These are phyloP conservation scores for Urocolius indicus DNA, from an alignment of 2,113 vertebrate genomes.

Conservation along the genomic window DNA sequence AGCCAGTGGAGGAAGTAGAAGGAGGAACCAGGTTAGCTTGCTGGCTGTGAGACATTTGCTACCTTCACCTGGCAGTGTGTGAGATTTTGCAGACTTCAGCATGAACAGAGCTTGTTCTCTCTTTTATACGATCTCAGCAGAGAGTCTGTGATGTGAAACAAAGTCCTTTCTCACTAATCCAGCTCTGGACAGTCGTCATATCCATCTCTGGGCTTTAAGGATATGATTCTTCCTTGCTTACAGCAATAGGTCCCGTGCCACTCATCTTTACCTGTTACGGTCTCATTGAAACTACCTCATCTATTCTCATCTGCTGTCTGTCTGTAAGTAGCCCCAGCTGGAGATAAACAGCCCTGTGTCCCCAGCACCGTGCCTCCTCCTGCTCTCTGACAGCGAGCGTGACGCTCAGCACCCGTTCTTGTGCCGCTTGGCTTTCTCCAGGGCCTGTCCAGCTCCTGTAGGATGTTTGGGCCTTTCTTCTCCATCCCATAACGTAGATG, in stretches of 20 bases:
- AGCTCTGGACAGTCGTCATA: not conserved
- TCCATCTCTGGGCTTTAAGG: not conserved
- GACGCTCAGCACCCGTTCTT: accelerated
- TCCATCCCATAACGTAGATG: not conserved
- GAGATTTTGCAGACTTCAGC: not conserved
- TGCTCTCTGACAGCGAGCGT: not conserved
- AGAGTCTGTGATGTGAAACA: not conserved
- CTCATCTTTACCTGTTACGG: not conserved
- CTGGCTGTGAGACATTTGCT: not conserved
- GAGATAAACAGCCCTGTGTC: not conserved
- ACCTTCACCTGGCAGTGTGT: not conserved
- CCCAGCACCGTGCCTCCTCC: not conserved
- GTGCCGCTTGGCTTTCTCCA: accelerated
- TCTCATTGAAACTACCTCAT: not conserved
- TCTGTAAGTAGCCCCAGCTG: not conserved
- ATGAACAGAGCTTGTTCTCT: not conserved
- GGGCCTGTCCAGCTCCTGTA: not conserved
- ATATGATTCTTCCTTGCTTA: not conserved
- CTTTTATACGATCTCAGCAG: not conserved
- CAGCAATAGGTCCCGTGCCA: not conserved
- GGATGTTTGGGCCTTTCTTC: not conserved
- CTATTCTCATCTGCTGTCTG: not conserved
- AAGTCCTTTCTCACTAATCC: not conserved
- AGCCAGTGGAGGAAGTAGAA: not conserved
- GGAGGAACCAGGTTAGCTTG: not conserved